A percentile compares a stretch with the other conserved stretches of the same genome.
phyloP scores from a whole-genome alignment of 2,113 vertebrate species.

The Oryzias javanicus region DNA sequence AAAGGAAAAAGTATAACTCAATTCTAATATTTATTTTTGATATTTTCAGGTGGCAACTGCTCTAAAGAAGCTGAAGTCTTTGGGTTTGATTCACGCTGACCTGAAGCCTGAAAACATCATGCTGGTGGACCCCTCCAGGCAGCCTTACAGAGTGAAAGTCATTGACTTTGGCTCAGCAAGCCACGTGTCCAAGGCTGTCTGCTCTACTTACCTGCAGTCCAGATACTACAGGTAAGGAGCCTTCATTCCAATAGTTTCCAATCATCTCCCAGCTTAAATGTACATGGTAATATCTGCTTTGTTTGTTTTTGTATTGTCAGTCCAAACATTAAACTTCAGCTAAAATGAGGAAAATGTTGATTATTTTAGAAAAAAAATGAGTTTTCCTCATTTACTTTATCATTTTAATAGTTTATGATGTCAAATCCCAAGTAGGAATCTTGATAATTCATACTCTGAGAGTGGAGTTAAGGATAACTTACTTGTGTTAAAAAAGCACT shows the following conservation, averaged over 20 bases:
- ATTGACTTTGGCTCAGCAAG: constrained; percentile 98
- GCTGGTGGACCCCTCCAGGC: constrained; percentile 95
- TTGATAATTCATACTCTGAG: too few species aligned
- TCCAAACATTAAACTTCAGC: too few species aligned
- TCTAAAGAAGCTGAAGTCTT: constrained; percentile 95
- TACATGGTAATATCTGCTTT: too few species aligned
- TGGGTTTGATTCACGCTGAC: constrained; percentile 98
- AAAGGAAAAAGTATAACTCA: not conserved
- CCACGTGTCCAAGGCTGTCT: constrained; percentile 96
- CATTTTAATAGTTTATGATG: too few species aligned
- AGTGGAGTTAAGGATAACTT: too few species aligned
- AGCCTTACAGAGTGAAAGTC: constrained; percentile 97
- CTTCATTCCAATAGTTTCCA: not conserved
- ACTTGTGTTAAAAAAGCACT: too few species aligned
- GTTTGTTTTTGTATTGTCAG: too few species aligned
- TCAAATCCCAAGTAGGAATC: too few species aligned
- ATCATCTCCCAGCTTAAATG: not conserved
- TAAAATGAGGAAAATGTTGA: too few species aligned
- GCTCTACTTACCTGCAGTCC: constrained; percentile 96
- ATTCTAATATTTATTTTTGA: not conserved
- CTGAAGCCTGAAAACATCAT: constrained; percentile 99
- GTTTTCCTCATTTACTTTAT: too few species aligned
- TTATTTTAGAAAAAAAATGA: too few species aligned
- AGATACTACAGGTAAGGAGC: constrained; percentile 92
- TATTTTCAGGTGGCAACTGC: constrained; percentile 85